These are phyloP conservation scores for Linurgus olivaceus DNA, from an alignment of 2,797 vertebrate species.

Conservation along the genomic window DNA sequence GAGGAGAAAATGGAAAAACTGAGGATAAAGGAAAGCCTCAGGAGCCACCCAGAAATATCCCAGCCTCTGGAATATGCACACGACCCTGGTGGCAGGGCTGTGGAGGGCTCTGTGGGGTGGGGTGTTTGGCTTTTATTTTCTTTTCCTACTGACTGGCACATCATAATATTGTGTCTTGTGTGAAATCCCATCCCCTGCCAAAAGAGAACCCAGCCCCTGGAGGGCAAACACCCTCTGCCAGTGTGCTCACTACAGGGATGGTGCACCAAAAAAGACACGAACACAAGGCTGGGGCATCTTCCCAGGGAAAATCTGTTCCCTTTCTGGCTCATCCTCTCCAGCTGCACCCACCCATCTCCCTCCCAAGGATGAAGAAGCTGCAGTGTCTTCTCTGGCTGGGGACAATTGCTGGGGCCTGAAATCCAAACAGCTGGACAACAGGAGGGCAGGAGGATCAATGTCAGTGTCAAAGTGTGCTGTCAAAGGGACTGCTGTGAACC, in stretches of 20 bases:
- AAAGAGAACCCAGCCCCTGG: not conserved
- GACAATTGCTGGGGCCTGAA: not conserved
- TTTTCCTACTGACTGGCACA: not conserved
- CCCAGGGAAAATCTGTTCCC: not conserved
- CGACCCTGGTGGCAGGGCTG: not conserved
- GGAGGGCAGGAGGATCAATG: not conserved
- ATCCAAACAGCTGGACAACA: not conserved
- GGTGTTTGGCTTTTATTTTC: not conserved
- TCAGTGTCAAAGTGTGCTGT: not conserved
- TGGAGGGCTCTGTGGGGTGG: not conserved
- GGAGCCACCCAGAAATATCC: not conserved
- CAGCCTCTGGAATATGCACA: not conserved
- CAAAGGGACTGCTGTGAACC: conserved; percentile 49
- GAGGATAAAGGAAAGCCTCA: not conserved
- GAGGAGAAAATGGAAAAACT: not conserved
- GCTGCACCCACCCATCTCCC: not conserved
- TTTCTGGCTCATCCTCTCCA: not conserved
- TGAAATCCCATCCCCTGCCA: not conserved
- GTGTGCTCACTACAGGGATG: not conserved
- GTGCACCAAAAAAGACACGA: not conserved
- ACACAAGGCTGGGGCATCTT: not conserved
- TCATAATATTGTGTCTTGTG: not conserved
- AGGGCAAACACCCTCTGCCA: not conserved
- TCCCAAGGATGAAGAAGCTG: not conserved
- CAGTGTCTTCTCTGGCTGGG: not conserved